Percentiles rank a stretch among this genome's conserved stretches.
Evolutionary conservation across 2,113 vertebrate species (phyloP).

Genomic region (Amphilophus citrinellus): DNA sequence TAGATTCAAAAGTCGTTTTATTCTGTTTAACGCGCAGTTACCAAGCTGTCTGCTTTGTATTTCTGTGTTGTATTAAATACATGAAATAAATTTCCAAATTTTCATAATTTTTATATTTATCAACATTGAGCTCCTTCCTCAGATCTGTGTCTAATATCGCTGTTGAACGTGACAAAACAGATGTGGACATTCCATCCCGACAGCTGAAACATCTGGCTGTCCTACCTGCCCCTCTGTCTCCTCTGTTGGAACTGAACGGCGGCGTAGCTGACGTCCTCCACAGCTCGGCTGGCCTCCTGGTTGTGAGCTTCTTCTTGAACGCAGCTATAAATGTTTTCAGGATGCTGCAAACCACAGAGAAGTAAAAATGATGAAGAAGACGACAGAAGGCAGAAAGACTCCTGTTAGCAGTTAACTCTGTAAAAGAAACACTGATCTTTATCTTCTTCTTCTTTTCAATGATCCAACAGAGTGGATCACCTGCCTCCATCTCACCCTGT

Average conservation of each 20-base stretch:
- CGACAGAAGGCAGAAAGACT: background rate
- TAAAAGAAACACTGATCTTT: background rate
- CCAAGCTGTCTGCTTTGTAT: background rate
- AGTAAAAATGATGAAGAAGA: too few relatives aligned
- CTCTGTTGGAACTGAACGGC: conserved; percentile 17
- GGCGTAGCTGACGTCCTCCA: conserved; percentile 31
- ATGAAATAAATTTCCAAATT: background rate
- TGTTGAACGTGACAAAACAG: too few relatives aligned
- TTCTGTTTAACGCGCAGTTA: too few relatives aligned
- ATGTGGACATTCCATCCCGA: background rate
- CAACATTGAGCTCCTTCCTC: background rate
- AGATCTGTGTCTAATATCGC: background rate
- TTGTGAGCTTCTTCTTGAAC: rapidly evolving
- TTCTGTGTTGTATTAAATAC: too few relatives aligned
- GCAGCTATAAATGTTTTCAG: background rate
- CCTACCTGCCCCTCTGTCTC: background rate
- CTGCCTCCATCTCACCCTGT: background rate
- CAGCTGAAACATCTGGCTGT: background rate
- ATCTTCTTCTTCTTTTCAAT: background rate
- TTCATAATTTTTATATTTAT: background rate
- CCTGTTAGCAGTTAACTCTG: background rate
- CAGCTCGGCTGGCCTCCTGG: background rate
- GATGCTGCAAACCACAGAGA: background rate
- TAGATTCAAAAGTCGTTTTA: too few relatives aligned
- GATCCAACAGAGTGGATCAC: background rate